Evolutionary conservation across 1,140 invertebrate species (phyloP), one percentile per base, ranked within the genome.

Genomic region (Oreohelix idahoensis): DNA sequence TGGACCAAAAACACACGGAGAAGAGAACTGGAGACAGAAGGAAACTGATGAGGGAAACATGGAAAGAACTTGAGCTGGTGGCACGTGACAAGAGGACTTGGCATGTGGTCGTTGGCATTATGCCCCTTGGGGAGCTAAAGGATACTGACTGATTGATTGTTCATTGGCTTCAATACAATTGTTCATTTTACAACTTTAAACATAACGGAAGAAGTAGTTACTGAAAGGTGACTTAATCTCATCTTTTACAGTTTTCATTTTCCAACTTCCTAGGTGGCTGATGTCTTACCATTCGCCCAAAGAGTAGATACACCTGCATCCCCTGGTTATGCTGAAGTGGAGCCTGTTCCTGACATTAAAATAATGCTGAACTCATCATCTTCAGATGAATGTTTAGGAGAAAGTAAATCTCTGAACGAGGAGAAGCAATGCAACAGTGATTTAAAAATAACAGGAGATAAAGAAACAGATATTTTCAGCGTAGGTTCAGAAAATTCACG

Each of bases 311-410:
- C 38, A 23, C 66, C 79, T 1, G 38, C 39, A 1, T 81, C 79
- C 0, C 79, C 79, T 51, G 38, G 66, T 1, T 81, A 81, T 71
- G 79, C 38, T 71, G 79, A 81, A 51, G 79, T 81, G 17, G 79
- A 81, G 35, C 26, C 17, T 4, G 5, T 81, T 35, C 29, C 45
- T 29, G 1, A 45, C 5, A 17, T 49, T 11, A 70, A 32, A n/a
- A 81, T 71, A 49, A 29, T 17, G 20, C 42, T 39, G 10, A 2
- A 35, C 4, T 17, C 29, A 2, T 32, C 29, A 66, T 66, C n/a
- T 32, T 66, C 63, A 66, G 63, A 58, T 32, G 32, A 77, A 17
- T 35, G 8, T 15, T 35, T 26, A 23, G 32, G 32, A 32, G 8
- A 4, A 29, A 32, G 17, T 32, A 39, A 42, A 23, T 35, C n/a